These are phyloP conservation scores for Euproctis similis DNA, from an alignment of 2,888 invertebrate genomes.

Conservation along the genomic window DNA sequence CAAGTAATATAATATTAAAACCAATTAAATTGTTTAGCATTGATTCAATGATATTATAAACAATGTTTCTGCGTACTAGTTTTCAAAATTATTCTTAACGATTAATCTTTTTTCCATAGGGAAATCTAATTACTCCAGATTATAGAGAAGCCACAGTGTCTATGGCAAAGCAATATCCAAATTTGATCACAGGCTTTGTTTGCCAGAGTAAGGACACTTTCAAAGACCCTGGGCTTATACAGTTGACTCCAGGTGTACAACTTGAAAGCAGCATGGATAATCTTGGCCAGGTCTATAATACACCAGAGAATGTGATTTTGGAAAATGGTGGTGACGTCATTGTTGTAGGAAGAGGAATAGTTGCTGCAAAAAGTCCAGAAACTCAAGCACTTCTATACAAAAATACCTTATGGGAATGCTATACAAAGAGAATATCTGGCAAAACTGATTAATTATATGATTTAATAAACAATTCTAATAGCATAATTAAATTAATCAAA, in stretches of 20 bases:
- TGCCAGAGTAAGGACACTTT: slow-evolving; percentile 85
- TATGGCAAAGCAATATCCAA: slow-evolving; percentile 82
- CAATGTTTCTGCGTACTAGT: too few species aligned
- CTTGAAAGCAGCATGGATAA: slow-evolving; percentile 81
- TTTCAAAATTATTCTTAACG: too few species aligned
- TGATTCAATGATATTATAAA: too few species aligned
- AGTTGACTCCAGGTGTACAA: slow-evolving; percentile 95
- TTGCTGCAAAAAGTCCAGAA: slow-evolving; percentile 79
- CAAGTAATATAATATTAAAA: too few species aligned
- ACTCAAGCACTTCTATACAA: slow-evolving; percentile 82
- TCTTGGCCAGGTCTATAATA: slow-evolving; percentile 90
- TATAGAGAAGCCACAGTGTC: slow-evolving; percentile 82
- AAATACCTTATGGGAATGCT: slow-evolving; percentile 80
- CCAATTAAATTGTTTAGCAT: too few species aligned
- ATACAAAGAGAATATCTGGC: slow-evolving; percentile 51
- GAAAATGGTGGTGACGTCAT: slow-evolving; percentile 92
- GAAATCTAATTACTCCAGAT: slow-evolving; percentile 74
- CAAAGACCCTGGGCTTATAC: slow-evolving; percentile 84
- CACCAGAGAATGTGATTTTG: slow-evolving; percentile 86
- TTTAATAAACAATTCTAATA: too few species aligned
- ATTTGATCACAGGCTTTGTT: slow-evolving; percentile 91
- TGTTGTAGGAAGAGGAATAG: slow-evolving; percentile 96
- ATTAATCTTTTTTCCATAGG: slow-evolving; percentile 38
- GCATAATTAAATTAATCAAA: too few species aligned
- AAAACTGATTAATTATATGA: slow-evolving; percentile 27